Conservation (phyloP, 2,888 invertebrate genomes). For the Melipona beecheii region DNA sequence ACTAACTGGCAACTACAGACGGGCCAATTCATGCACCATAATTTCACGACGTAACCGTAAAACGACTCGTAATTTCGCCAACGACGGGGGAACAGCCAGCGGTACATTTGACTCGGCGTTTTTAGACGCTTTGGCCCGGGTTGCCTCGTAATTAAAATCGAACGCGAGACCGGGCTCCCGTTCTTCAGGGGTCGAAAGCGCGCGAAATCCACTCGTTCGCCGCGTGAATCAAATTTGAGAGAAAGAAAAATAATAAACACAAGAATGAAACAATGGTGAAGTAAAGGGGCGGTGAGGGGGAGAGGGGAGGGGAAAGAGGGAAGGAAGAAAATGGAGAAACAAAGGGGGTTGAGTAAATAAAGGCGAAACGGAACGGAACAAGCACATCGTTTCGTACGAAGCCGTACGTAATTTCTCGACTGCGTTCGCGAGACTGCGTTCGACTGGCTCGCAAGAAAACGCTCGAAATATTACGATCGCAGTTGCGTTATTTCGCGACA, state of each 20-base stretch:
- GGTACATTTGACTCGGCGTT: neutral
- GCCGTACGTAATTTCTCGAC: conserved; percentile 14
- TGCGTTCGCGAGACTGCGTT: conserved; percentile 11
- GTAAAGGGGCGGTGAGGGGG: neutral
- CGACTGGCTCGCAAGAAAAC: conserved; percentile 5
- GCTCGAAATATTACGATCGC: conserved; percentile 10
- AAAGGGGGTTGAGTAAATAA: neutral
- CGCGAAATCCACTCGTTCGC: neutral
- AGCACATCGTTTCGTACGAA: conserved; percentile 7
- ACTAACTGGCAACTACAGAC: neutral
- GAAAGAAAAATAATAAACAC: neutral
- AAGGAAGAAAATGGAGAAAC: neutral
- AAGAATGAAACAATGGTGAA: neutral
- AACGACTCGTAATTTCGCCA: conserved; percentile 3
- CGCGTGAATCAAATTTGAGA: neutral
- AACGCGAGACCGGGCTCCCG: neutral
- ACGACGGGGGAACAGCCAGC: neutral
- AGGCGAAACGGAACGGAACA: conserved; percentile 3
- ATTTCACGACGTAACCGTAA: conserved; percentile 1
- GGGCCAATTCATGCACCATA: neutral
- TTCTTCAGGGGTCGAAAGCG: neutral
- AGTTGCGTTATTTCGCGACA: neutral
- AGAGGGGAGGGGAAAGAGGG: neutral
- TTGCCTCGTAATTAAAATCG: conserved; percentile 23
- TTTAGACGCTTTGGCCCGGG: neutral